phyloP scores from a whole-genome alignment of 2,113 vertebrate genomes.

The Crotalus viridis region DNA sequence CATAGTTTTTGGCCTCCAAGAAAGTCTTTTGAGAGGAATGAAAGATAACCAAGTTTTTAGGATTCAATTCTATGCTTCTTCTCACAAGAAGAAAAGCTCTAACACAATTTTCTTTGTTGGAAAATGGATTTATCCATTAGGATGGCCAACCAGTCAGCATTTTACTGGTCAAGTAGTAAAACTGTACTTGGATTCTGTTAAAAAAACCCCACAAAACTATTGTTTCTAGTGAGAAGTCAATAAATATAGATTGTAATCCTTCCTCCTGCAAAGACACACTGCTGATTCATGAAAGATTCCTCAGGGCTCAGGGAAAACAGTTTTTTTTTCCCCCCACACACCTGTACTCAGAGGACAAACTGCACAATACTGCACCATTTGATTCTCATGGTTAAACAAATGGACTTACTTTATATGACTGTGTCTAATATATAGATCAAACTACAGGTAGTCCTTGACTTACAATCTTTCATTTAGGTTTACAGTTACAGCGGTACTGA shows the following conservation, averaged over 20 bases:
- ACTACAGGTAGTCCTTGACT: neutral
- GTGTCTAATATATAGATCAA: neutral
- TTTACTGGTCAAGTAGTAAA: neutral
- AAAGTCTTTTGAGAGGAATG: constrained; percentile 37
- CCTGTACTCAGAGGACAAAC: neutral
- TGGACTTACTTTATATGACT: neutral
- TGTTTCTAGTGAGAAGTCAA: neutral
- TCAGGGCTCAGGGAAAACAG: neutral
- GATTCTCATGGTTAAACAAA: neutral
- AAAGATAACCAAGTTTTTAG: constrained; percentile 32
- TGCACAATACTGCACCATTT: neutral
- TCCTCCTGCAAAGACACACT: neutral
- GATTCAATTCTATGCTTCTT: constrained; percentile 8
- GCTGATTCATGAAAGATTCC: neutral
- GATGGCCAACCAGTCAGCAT: neutral
- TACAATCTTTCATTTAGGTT: neutral
- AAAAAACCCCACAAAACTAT: neutral
- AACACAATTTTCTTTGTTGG: neutral
- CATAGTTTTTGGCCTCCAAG: constrained; percentile 37
- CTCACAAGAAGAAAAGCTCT: neutral
- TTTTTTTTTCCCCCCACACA: neutral
- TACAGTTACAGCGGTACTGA: neutral
- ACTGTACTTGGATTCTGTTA: neutral
- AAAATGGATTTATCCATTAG: constrained; percentile 7
- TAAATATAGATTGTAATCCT: neutral